Conservation (phyloP, 92 coral and sea anemone genomes). For the Phenganax subtilis region DNA sequence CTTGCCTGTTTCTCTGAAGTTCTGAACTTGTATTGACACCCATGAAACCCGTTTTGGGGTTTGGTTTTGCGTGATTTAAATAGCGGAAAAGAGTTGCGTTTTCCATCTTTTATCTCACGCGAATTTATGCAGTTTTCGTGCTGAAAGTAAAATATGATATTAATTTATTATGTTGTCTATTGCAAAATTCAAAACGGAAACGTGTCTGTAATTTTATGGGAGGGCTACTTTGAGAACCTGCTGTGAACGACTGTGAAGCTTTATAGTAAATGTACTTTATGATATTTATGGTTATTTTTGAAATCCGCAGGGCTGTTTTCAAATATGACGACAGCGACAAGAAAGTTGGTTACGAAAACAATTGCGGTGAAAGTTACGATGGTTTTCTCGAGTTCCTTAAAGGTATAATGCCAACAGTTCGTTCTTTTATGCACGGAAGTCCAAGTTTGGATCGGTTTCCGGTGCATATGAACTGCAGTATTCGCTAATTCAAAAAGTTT, state of each 20-base stretch:
- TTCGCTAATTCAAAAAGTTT: not conserved
- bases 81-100: not conserved
- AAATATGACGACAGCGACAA: slow-evolving; percentile 70
- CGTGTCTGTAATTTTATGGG: not conserved
- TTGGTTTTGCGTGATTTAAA: slow-evolving; percentile 10
- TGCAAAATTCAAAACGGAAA: slow-evolving; percentile 2
- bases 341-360: slow-evolving; percentile 49
- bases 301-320: slow-evolving; percentile 75
- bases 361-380: slow-evolving; percentile 70
- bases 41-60: not conserved
- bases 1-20: not conserved
- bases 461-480: too few relatives aligned
- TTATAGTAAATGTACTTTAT: not conserved
- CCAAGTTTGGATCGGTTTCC: too few relatives aligned
- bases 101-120: not conserved
- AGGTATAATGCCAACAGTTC: slow-evolving; percentile 41
- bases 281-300: slow-evolving; percentile 9
- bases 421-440: not conserved
- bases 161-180: not conserved
- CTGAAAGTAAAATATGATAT: not conserved
- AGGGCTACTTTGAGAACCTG: not conserved
- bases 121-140: not conserved
- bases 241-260: not conserved
- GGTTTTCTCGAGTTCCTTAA: slow-evolving; percentile 51
- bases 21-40: too few relatives aligned